Conservation (phyloP, 64 coral and sea anemone species). For the Platygyra sinensis region DNA sequence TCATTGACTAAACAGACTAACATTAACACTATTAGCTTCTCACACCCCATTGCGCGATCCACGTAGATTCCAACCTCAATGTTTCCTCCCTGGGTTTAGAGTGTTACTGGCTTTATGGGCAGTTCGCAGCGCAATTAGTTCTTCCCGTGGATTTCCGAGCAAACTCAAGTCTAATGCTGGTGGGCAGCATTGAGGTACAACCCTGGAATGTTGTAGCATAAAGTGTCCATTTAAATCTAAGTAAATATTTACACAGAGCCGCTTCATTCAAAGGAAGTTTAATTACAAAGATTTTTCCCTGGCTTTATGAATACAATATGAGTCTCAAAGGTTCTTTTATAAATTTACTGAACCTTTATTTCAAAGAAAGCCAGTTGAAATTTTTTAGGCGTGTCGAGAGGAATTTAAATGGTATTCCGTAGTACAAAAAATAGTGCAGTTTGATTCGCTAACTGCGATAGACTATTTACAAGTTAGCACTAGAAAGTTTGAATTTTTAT, state of each 20-base stretch:
- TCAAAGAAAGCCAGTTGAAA: too few species aligned
- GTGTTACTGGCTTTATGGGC: not conserved
- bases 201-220: constrained; percentile 33
- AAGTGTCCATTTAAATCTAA: constrained; percentile 40
- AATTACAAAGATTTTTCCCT: not conserved
- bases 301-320: too few species aligned
- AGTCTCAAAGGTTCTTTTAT: too few species aligned
- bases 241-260: constrained; percentile 24
- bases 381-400: too few species aligned
- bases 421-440: too few species aligned
- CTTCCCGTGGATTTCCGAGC: not conserved
- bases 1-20: not conserved
- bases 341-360: too few species aligned
- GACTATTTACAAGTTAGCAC: too few species aligned
- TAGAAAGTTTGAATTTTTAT: too few species aligned
- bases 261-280: not conserved
- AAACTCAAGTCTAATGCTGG: not conserved
- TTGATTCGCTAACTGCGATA: too few species aligned
- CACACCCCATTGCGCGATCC: not conserved
- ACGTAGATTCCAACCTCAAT: not conserved
- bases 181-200: constrained; percentile 1
- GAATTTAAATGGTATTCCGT: too few species aligned
- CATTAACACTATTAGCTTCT: not conserved
- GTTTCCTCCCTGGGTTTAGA: not conserved
- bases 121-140: not conserved